phyloP scores from a whole-genome alignment of 2,888 invertebrate genomes.

The Frankliniella intonsa region DNA sequence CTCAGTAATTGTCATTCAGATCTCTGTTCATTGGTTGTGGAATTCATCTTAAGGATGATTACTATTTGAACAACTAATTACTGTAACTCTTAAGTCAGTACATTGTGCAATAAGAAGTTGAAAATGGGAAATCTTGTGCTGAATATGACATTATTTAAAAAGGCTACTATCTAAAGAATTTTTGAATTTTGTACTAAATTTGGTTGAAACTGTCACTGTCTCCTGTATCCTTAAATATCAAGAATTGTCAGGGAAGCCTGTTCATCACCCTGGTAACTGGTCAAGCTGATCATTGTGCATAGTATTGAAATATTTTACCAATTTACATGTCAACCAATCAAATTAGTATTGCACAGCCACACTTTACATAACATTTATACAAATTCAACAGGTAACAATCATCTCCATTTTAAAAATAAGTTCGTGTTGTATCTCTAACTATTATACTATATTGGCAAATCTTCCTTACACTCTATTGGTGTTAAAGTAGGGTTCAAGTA shows the following conservation, averaged over 20 bases:
- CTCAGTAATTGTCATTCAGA: too few relatives aligned
- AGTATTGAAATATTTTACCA: not conserved
- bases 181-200: not conserved
- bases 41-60: too few relatives aligned
- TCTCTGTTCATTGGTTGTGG: too few relatives aligned
- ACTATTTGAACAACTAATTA: not conserved
- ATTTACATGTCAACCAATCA: not conserved
- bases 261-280: not conserved
- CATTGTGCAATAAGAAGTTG: not conserved
- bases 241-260: not conserved
- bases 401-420: conserved; percentile 4
- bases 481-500: not conserved
- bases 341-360: conserved; percentile 14
- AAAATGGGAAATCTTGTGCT: not conserved
- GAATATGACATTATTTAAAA: not conserved
- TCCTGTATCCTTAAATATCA: not conserved
- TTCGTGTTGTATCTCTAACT: not conserved
- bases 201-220: not conserved
- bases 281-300: not conserved
- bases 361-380: not conserved
- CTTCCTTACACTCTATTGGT: not conserved
- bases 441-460: not conserved
- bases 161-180: not conserved
- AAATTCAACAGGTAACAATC: conserved; percentile 5
- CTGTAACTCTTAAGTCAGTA: not conserved